These are phyloP conservation scores for Pyrgus malvae DNA, from an alignment of 2,888 invertebrate species.

Conservation along the genomic window DNA sequence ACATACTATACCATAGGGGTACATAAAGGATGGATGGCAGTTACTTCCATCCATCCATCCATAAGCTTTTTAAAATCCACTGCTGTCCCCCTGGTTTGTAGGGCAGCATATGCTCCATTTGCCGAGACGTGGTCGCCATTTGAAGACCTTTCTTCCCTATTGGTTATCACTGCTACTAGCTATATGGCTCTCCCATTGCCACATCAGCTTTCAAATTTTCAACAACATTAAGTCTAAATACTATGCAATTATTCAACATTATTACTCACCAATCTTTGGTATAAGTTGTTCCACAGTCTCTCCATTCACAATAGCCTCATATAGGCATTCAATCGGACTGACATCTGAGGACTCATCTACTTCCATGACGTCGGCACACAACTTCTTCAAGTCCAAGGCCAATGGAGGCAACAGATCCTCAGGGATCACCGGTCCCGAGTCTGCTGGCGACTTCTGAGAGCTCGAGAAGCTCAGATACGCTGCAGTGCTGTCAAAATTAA, in stretches of 20 bases:
- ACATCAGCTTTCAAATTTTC: no score
- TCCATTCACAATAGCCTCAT: constrained; percentile 57
- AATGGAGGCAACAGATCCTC: constrained; percentile 57
- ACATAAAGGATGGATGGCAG: no score
- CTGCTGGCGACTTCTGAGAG: constrained; percentile 37
- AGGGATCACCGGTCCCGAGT: constrained; percentile 57
- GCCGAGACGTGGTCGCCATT: no score
- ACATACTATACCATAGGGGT: no score
- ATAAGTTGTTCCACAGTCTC: constrained; percentile 63
- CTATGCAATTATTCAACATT: background rate
- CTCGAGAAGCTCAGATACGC: constrained; percentile 61
- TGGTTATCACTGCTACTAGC: no score
- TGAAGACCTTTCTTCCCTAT: no score
- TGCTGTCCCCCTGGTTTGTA: no score
- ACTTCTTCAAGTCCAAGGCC: constrained; percentile 48
- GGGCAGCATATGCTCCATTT: no score
- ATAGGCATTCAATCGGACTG: constrained; percentile 48
- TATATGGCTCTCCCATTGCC: no score
- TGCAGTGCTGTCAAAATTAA: constrained; percentile 56
- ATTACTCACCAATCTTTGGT: constrained; percentile 61
- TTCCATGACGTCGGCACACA: constrained; percentile 41
- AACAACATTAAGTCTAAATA: background rate
- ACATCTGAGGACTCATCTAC: constrained; percentile 29
- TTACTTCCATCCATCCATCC: no score
- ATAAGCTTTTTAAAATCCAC: no score